phyloP scores from a whole-genome alignment of 2,113 vertebrate genomes.

The Nibea albiflora region DNA sequence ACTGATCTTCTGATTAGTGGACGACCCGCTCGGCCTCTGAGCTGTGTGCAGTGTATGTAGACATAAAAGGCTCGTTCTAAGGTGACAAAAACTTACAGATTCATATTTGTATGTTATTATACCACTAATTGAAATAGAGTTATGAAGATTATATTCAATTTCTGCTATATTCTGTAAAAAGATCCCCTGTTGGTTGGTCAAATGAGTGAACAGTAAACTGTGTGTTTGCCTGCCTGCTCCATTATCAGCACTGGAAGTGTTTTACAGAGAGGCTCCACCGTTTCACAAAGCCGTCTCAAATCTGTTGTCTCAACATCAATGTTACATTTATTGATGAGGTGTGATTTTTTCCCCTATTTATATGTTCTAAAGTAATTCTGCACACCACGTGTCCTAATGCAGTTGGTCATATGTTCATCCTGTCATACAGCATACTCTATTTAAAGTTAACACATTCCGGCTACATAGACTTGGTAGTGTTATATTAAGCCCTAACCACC shows the following conservation, averaged over 20 bases:
- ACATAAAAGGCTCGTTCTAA: too few species aligned
- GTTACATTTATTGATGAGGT: not conserved
- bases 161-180: too few species aligned
- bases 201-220: conserved; percentile 16
- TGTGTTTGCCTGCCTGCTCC: conserved; percentile 22
- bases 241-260: conserved; percentile 37
- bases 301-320: not conserved
- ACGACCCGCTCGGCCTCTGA: too few species aligned
- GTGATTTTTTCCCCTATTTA: not conserved
- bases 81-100: too few species aligned
- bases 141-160: too few species aligned
- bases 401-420: not conserved
- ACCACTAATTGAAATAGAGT: too few species aligned
- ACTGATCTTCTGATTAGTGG: too few species aligned
- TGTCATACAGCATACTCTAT: not conserved
- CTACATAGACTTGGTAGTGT: not conserved
- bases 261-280: conserved; percentile 36
- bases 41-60: too few species aligned
- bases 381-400: not conserved
- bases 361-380: not conserved
- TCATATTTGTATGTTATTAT: too few species aligned
- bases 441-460: not conserved
- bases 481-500: not conserved
- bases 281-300: conserved; percentile 38
- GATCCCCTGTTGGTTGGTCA: not conserved